Conservation (phyloP, 2,888 invertebrate genomes). For the Watsonalla binaria region DNA sequence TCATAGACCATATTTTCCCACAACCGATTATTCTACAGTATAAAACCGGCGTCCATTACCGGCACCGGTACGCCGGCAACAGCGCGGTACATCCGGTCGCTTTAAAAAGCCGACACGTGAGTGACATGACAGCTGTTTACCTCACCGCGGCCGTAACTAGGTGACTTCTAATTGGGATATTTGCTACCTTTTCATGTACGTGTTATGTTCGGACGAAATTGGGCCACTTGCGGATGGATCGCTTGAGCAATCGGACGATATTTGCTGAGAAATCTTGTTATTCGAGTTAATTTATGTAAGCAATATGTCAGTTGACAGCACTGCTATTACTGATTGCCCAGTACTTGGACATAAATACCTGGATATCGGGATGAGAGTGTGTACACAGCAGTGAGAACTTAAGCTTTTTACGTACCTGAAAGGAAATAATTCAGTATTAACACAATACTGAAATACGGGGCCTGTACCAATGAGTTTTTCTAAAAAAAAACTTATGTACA, state of each 20-base stretch:
- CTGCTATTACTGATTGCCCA: too few relatives aligned
- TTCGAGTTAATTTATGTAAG: too few relatives aligned
- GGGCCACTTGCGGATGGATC: neutral
- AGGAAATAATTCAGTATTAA: too few relatives aligned
- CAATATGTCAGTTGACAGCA: too few relatives aligned
- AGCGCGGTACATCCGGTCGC: conserved; percentile 17
- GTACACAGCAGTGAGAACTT: too few relatives aligned
- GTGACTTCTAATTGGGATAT: neutral
- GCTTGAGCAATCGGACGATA: neutral
- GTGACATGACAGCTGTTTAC: conserved; percentile 28
- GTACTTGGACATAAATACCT: too few relatives aligned
- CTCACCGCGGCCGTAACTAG: conserved; percentile 23
- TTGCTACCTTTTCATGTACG: neutral
- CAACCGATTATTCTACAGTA: neutral
- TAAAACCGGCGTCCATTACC: conserved; percentile 14
- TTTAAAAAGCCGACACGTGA: conserved; percentile 30
- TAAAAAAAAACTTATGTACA: too few relatives aligned
- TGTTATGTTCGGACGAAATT: neutral
- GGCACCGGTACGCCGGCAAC: conserved; percentile 2
- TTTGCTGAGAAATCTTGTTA: neutral
- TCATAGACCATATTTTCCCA: neutral
- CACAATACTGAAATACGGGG: too few relatives aligned
- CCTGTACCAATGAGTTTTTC: too few relatives aligned
- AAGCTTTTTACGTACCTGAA: too few relatives aligned
- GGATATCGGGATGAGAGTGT: too few relatives aligned